phyloP scores from a whole-genome alignment of 1,140 invertebrate genomes.

The Leptinotarsa texana region DNA sequence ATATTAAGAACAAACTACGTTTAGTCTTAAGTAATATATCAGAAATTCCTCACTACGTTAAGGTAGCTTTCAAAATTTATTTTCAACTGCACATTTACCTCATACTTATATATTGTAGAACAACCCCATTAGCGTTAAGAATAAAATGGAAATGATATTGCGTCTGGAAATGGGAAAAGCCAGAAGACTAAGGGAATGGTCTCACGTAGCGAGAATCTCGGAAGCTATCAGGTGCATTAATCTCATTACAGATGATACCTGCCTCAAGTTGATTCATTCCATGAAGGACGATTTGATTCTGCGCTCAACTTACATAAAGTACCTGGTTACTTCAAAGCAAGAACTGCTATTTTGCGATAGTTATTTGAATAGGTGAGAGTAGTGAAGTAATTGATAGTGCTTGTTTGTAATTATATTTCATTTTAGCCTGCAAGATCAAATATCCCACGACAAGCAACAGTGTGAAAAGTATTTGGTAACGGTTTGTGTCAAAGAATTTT shows the following conservation, averaged over 20 bases:
- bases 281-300: conserved; percentile 80
- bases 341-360: conserved; percentile 79
- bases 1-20: conserved; percentile 91
- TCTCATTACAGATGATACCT: conserved; percentile 73
- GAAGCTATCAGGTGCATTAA: conserved; percentile 83
- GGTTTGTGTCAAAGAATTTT: conserved; percentile 77
- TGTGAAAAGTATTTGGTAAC: conserved; percentile 79
- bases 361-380: conserved; percentile 70
- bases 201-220: conserved; percentile 77
- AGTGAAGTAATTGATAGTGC: not conserved
- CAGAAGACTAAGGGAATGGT: conserved; percentile 81
- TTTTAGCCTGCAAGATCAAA: conserved; percentile 64
- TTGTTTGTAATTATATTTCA: conserved; percentile 20
- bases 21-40: conserved; percentile 75
- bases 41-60: conserved; percentile 45
- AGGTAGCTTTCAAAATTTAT: conserved; percentile 32
- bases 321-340: conserved; percentile 82
- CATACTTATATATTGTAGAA: conserved; percentile 36
- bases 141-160: conserved; percentile 73
- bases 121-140: conserved; percentile 53
- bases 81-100: not conserved
- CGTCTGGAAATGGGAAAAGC: conserved; percentile 85
- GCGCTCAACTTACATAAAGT: conserved; percentile 81
- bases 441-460: conserved; percentile 72
- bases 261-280: conserved; percentile 76